Evolutionary conservation across 2,888 invertebrate species (phyloP).

Genomic region (Nymphalis polychloros): DNA sequence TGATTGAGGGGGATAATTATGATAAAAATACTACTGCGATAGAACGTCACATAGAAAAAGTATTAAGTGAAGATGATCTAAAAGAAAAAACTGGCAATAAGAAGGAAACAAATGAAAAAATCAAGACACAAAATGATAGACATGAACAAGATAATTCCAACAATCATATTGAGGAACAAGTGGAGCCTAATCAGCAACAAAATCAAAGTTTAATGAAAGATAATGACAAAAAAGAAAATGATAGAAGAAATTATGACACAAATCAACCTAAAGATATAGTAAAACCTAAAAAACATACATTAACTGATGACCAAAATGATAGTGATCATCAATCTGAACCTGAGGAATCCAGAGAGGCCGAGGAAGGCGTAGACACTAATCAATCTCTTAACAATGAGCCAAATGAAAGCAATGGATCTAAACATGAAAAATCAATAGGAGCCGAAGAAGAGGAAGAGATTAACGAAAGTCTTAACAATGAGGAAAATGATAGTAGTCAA

Average conservation of each 20-base stretch:
- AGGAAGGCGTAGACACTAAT: too few species aligned
- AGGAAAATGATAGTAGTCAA: conserved; percentile 2
- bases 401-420: too few species aligned
- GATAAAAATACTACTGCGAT: neutral
- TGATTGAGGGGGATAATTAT: neutral
- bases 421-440: neutral
- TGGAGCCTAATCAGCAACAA: neutral
- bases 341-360: neutral
- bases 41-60: neutral
- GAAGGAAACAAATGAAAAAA: neutral
- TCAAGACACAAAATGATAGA: neutral
- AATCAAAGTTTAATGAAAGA: neutral
- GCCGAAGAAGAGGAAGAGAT: conserved; percentile 21
- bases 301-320: too few species aligned
- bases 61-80: neutral
- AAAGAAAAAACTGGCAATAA: neutral
- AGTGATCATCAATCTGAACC: too few species aligned
- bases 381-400: too few species aligned
- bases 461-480: too few species aligned
- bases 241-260: neutral
- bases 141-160: neutral
- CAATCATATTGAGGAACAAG: conserved; percentile 1
- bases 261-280: neutral
- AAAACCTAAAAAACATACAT: neutral
- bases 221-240: neutral